These are phyloP conservation scores for Haemorhous mexicanus DNA, from an alignment of 2,113 vertebrate species.

Conservation along the genomic window DNA sequence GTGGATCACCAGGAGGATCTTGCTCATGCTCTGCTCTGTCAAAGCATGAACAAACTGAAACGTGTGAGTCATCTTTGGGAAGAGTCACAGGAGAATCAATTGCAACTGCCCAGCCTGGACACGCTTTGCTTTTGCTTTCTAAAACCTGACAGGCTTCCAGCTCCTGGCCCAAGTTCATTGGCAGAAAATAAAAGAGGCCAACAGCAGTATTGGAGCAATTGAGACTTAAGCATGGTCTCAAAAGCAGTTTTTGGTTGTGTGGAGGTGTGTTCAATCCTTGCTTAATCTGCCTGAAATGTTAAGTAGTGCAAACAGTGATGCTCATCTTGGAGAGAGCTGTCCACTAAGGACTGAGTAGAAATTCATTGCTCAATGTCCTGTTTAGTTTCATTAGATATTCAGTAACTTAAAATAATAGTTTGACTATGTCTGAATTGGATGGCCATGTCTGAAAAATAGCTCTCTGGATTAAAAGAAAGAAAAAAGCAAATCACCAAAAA, in stretches of 20 bases:
- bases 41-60: not conserved
- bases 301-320: not conserved
- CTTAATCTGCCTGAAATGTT: not conserved
- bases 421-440: not conserved
- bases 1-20: not conserved
- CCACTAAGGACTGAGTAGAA: not conserved
- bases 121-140: not conserved
- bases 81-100: not conserved
- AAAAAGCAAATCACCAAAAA: not conserved
- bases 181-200: not conserved
- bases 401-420: not conserved
- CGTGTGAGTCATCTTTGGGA: not conserved
- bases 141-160: not conserved
- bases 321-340: not conserved
- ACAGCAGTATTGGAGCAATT: not conserved
- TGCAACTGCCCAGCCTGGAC: fast-evolving
- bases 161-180: not conserved
- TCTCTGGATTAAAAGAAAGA: not conserved
- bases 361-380: not conserved
- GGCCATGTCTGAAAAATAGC: not conserved
- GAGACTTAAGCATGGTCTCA: not conserved
- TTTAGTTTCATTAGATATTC: not conserved
- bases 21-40: not conserved
- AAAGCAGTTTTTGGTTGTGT: not conserved
- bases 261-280: not conserved